These are phyloP conservation scores for Apotomis turbidana DNA, from an alignment of 2,888 invertebrate species.

Conservation along the genomic window DNA sequence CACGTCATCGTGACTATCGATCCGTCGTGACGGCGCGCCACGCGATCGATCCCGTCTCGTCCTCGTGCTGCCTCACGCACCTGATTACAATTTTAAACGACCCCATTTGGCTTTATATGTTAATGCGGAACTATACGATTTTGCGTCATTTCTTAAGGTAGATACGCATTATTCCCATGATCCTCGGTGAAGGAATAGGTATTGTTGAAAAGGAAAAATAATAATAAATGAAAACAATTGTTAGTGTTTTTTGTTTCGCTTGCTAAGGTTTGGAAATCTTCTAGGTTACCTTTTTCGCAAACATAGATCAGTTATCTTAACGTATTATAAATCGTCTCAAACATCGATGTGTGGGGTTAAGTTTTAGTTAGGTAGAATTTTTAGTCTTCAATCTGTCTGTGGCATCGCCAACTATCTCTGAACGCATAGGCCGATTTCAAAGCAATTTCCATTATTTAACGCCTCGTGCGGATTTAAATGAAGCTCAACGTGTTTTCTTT, in stretches of 20 bases:
- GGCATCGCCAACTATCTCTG: too few species aligned
- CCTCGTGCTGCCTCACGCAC: slow-evolving; percentile 50
- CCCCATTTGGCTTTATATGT: slow-evolving; percentile 41
- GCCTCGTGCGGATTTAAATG: too few species aligned
- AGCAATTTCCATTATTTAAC: too few species aligned
- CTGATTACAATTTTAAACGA: slow-evolving; percentile 51
- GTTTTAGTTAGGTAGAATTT: too few species aligned
- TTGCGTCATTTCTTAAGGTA: slow-evolving; percentile 22
- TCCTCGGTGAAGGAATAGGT: not conserved
- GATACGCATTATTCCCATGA: slow-evolving; percentile 16
- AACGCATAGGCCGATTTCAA: too few species aligned
- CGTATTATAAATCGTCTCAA: too few species aligned
- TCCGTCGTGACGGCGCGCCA: slow-evolving; percentile 28
- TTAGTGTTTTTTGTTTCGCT: not conserved
- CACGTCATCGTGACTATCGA: slow-evolving; percentile 42
- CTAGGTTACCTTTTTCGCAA: too few species aligned
- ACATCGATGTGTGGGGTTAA: too few species aligned
- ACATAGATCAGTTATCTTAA: too few species aligned
- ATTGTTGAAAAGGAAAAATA: not conserved
- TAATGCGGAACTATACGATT: slow-evolving; percentile 31
- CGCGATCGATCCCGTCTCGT: slow-evolving; percentile 51
- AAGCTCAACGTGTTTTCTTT: too few species aligned
- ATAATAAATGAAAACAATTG: too few species aligned
- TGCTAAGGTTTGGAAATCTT: not conserved
- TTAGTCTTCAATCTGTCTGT: too few species aligned